Percentiles rank a stretch among this genome's conserved stretches.
Evolutionary conservation across 2,113 vertebrate genomes (phyloP).

Genomic region (Pelodiscus sinensis): DNA sequence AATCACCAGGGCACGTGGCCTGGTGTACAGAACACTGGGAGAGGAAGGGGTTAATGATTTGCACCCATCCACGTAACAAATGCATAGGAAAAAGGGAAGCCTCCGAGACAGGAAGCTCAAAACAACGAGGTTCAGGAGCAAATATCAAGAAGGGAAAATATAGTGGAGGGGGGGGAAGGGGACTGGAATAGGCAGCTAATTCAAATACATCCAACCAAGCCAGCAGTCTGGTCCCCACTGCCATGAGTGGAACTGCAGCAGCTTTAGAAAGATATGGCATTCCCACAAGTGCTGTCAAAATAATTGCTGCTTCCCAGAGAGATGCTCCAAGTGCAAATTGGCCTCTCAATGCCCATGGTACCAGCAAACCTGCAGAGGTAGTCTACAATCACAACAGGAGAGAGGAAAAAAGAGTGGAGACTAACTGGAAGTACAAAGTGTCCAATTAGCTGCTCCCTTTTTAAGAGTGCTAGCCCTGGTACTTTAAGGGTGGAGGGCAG

Average conservation of each 20-base stretch:
- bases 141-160: not conserved
- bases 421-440: not conserved
- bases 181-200: conserved; percentile 5
- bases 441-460: not conserved
- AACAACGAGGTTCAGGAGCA: not conserved
- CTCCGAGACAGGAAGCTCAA: not conserved
- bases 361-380: not conserved
- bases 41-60: not conserved
- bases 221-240: conserved; percentile 43
- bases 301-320: not conserved
- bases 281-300: not conserved
- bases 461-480: conserved; percentile 10
- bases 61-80: conserved; percentile 7
- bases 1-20: conserved; percentile 6
- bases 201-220: conserved; percentile 25
- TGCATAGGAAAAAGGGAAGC: not conserved
- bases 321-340: not conserved
- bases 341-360: conserved; percentile 16
- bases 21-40: not conserved
- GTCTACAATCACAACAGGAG: not conserved
- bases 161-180: no score
- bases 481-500: not conserved
- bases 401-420: not conserved
- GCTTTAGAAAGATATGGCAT: conserved; percentile 30
- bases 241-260: conserved; percentile 42